Evolutionary conservation across 1,140 invertebrate genomes (phyloP).

Genomic region (Holcopasites calliopsidis): DNA sequence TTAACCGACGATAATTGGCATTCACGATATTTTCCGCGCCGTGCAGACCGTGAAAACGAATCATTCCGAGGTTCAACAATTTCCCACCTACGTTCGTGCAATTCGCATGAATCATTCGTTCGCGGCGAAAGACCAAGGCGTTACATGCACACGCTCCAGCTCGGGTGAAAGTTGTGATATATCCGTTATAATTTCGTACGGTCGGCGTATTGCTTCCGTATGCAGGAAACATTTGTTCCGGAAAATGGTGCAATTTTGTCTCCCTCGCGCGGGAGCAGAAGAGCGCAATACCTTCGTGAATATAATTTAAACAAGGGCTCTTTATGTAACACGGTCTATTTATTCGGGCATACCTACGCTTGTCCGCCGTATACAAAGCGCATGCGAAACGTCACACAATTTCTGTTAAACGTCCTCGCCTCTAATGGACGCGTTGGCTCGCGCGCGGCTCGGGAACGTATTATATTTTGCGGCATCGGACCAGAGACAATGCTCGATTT

Average conservation of each 20-base stretch:
- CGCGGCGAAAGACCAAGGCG: conserved; percentile 29
- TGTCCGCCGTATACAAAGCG: conserved; percentile 37
- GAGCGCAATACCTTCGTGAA: conserved; percentile 55
- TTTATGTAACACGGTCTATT: conserved; percentile 56
- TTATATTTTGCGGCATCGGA: conserved; percentile 35
- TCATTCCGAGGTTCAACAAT: conserved; percentile 1
- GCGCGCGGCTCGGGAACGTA: background rate
- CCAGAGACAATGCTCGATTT: conserved; percentile 37
- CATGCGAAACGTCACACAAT: conserved; percentile 44
- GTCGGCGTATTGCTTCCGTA: conserved; percentile 58
- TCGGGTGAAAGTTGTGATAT: conserved; percentile 62
- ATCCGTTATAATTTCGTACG: conserved; percentile 65
- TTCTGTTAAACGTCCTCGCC: conserved; percentile 44
- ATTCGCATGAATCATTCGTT: conserved; percentile 37
- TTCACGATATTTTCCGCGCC: conserved; percentile 13
- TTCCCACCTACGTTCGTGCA: conserved; percentile 9
- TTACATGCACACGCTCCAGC: conserved; percentile 13
- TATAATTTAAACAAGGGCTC: conserved; percentile 58
- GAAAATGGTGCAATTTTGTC: conserved; percentile 68
- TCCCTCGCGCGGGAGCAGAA: conserved; percentile 36
- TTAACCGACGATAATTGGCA: conserved; percentile 43
- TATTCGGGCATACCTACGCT: conserved; percentile 47
- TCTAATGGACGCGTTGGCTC: conserved; percentile 43
- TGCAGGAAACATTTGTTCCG: conserved; percentile 61
- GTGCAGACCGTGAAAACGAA: background rate